Evolutionary conservation across 2,888 invertebrate species (phyloP).

Genomic region (Piscicola geometra): DNA sequence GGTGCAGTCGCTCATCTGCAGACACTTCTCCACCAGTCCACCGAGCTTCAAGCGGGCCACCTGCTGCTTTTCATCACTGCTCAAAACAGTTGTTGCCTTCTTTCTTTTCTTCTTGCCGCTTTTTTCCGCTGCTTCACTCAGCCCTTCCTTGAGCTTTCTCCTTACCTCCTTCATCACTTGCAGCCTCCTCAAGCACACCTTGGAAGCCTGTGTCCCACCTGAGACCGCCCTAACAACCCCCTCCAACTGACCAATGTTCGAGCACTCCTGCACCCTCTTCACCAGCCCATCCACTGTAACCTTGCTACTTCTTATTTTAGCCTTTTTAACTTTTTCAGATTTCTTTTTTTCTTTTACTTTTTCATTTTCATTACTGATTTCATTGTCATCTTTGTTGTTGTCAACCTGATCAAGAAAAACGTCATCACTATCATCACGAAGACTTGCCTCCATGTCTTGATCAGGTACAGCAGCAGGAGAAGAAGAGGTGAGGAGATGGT

Average conservation of each 20-base stretch:
- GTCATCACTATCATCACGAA: no score
- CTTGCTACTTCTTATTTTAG: not conserved
- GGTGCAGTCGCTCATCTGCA: not conserved
- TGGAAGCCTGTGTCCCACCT: not conserved
- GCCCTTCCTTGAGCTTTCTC: not conserved
- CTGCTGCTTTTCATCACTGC: not conserved
- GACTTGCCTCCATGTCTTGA: no score
- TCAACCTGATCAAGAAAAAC: no score
- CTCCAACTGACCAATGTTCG: not conserved
- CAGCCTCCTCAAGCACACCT: not conserved
- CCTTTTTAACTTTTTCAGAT: not conserved
- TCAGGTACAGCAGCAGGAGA: no score
- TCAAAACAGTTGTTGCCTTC: not conserved
- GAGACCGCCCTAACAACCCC: not conserved
- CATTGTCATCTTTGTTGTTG: not conserved
- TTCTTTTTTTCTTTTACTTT: not conserved
- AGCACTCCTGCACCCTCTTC: not conserved
- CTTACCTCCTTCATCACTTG: not conserved
- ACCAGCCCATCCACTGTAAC: not conserved
- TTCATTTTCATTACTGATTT: not conserved
- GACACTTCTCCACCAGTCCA: not conserved
- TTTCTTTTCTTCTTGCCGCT: not conserved
- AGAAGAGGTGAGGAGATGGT: no score
- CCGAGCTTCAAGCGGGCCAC: not conserved
- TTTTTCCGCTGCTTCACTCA: not conserved